Base-by-base conservation (phyloP, 1,140 invertebrate species). In the Saccostrea cuccullata region DNA sequence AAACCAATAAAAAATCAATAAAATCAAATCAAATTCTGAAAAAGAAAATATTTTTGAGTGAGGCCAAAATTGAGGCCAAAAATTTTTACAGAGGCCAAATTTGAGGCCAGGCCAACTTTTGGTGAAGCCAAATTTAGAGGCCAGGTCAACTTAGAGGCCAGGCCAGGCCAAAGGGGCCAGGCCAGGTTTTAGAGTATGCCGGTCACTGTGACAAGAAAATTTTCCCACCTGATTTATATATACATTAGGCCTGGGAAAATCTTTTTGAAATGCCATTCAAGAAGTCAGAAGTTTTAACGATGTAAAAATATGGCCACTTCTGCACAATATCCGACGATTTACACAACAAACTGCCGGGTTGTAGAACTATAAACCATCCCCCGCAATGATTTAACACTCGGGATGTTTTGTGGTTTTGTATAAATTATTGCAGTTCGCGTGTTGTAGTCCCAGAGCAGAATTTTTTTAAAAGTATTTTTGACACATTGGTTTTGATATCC, bases 261-360 rank as follows among this genome's bases (percentile, higher is more conserved):
- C 15, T 67, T 67, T 20, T 67, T 67, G 20, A 67, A 67, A 67
- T 67, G 60, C 60, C 60, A 67, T 67, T 67, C 60, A 67, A 82
- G 47, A 82, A 47, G 77, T 82, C 77, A 30, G 17, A 82, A 36
- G 77, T 82, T 23, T 82, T 47, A 23, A 67, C 60, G 60, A 20
- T 67, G 60, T 23, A 67, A 36, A 82, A 82, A 47, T 82, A 82
- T 82, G 77, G 26, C 30, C 26, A 47, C 40, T 47, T 82, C 77
- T 82, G 77, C 40, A 82, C 26, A 82, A 82, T 82, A 82, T 47
- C 77, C 23, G 23, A 67, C 17, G 60, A 67, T 67, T 67, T 67
- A 67, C 23, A 67, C 23, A 67, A 67, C 60, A 67, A 67, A 67
- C 60, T 23, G 60, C 11, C 60, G n/a, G 60, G 20, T n/a, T 67